Evolutionary conservation across 2,888 invertebrate species (phyloP), one percentile per base, ranked within the genome.

Genomic region (Nymphalis polychloros): DNA sequence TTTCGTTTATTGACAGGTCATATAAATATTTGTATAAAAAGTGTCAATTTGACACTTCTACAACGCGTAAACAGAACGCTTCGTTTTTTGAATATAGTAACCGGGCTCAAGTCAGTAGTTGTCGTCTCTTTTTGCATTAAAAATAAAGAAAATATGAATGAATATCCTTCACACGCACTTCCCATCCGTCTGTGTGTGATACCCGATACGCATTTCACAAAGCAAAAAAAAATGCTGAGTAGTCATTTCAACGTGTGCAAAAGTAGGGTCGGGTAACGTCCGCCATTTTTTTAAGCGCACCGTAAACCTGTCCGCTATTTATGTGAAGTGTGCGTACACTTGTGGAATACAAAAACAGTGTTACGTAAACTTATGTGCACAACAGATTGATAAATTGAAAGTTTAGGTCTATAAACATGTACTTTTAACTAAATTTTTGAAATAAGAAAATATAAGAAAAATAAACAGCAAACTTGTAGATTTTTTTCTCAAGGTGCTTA

Each of bases 201-300:
- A 23, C 10, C 20, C 31, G 63, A 62, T 31, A 52, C 41, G 31
- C 52, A 52, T 65, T 65, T 67, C 62, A 52, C 65, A 52, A 49
- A 74, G 70, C 31, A 55, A 71, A 78, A 81, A 78, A 81, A 81
- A 80, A 80, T 80, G 79, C 76, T 78, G 79, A 81, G 75, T 77
- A 81, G 77, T 69, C 74, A 76, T 79, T 77, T 77, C 72, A 71
- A 67, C 74, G n/a, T 63, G 71, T 75, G 74, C 76, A 75, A 70
- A 75, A 76, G 77, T 76, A 73, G 75, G 79, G 77, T 73, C 71
- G 75, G 55, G 67, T 47, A 53, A 62, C 73, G 76, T 73, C 76
- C 73, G 75, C 75, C 74, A 75, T 73, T 75, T 78, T 31, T 77
- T 78, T 72, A 62, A 69, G 63, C 69, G 57, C 68, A 47, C 59